These are phyloP conservation scores for Leptopilina clavipes DNA, from an alignment of 1,140 invertebrate species.

Conservation along the genomic window DNA sequence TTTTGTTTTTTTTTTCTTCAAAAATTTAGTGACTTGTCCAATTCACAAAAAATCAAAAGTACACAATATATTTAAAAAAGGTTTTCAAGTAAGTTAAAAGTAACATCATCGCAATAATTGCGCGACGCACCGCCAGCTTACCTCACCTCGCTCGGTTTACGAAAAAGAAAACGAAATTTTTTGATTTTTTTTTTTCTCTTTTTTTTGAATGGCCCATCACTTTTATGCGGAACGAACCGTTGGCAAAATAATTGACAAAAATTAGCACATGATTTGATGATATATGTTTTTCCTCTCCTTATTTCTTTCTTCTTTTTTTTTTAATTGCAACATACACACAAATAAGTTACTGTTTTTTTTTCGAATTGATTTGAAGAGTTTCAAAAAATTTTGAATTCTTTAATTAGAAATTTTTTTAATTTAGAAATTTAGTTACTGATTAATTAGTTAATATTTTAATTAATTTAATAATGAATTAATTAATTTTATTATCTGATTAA, in stretches of 20 bases:
- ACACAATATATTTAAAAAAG: conserved; percentile 36
- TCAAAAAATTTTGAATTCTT: too few species aligned
- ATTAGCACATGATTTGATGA: conserved; percentile 69
- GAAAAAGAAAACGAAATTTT: background rate
- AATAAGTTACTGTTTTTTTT: conserved; percentile 47
- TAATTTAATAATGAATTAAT: too few species aligned
- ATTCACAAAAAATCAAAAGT: conserved; percentile 34
- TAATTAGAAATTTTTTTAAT: too few species aligned
- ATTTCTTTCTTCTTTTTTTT: background rate
- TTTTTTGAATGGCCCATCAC: conserved; percentile 62
- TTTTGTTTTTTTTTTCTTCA: too few species aligned
- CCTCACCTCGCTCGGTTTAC: conserved; percentile 65
- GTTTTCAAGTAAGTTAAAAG: conserved; percentile 36
- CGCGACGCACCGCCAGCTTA: conserved; percentile 70
- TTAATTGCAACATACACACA: conserved; percentile 51
- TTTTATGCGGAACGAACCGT: conserved; percentile 66
- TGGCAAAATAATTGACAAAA: conserved; percentile 71
- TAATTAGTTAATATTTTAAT: too few species aligned
- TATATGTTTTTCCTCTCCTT: conserved; percentile 36
- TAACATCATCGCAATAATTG: conserved; percentile 49
- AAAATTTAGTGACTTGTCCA: conserved; percentile 61
- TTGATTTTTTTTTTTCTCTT: too few species aligned
- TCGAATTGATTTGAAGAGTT: background rate
- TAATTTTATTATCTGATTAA: too few species aligned
- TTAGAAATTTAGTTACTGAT: too few species aligned